A percentile compares a stretch with the other conserved stretches of the same genome.
Conservation (phyloP, 2,888 invertebrate species). For the Pollenia labialis region DNA sequence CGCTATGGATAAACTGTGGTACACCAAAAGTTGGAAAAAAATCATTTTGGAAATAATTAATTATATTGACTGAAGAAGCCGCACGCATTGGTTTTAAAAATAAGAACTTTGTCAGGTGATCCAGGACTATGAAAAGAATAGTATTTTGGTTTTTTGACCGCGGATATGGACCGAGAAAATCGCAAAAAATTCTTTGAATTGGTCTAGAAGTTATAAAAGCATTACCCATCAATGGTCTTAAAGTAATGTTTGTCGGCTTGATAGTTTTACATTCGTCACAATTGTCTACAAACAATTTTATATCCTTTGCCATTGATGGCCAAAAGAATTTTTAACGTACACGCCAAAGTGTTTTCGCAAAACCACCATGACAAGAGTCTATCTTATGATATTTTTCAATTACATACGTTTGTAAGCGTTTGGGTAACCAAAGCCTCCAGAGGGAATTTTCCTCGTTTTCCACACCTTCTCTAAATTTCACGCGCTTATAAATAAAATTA, state of each 20-base stretch:
- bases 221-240: constrained; percentile 12
- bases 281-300: not conserved
- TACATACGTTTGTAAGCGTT: not conserved
- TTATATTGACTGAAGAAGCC: not conserved
- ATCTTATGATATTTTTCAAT: not conserved
- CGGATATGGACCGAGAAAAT: constrained; percentile 18
- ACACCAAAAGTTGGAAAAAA: constrained; percentile 14
- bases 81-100: not conserved
- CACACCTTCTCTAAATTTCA: constrained; percentile 3
- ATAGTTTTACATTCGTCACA: not conserved
- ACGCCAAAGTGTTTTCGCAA: not conserved
- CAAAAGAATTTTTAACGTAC: constrained; percentile 13
- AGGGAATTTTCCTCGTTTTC: not conserved
- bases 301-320: too few relatives aligned
- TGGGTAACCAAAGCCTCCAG: constrained; percentile 27
- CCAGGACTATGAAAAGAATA: not conserved
- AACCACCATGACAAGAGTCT: not conserved
- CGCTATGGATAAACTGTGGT: constrained; percentile 17
- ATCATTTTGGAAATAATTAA: not conserved
- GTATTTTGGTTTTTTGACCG: not conserved
- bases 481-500: not conserved
- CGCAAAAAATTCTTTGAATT: constrained; percentile 7
- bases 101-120: not conserved
- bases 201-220: not conserved
- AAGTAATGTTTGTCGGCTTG: not conserved